phyloP scores from a whole-genome alignment of 1,140 invertebrate genomes.

The Medauroidea extradentata region DNA sequence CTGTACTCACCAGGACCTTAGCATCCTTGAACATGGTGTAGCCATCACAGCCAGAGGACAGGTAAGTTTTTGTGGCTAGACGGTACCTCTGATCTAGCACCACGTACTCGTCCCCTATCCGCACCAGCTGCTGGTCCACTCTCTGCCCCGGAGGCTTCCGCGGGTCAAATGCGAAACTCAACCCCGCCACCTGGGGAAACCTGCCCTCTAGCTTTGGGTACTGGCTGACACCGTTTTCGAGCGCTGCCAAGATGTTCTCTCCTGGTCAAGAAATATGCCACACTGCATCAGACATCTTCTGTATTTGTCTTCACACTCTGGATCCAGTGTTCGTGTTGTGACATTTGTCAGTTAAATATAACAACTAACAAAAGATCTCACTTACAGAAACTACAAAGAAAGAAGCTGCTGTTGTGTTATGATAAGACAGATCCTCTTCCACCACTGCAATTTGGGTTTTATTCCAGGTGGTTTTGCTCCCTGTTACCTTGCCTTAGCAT shows the following conservation, averaged over 20 bases:
- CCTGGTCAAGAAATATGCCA: too few relatives aligned
- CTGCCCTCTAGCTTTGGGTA: constrained; percentile 78
- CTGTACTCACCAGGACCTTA: constrained; percentile 65
- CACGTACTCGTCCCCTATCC: constrained; percentile 80
- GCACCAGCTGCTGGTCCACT: constrained; percentile 65
- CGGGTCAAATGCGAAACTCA: constrained; percentile 83
- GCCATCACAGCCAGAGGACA: constrained; percentile 76
- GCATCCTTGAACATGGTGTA: constrained; percentile 72
- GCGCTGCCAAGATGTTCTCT: constrained; percentile 58
- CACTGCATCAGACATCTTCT: too few relatives aligned
- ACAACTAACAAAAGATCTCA: too few relatives aligned
- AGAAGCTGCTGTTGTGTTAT: too few relatives aligned
- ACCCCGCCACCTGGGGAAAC: constrained; percentile 76
- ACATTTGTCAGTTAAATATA: too few relatives aligned
- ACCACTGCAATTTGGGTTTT: too few relatives aligned
- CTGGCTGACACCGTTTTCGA: constrained; percentile 75
- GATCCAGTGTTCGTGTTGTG: too few relatives aligned
- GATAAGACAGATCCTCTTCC: too few relatives aligned
- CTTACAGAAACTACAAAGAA: too few relatives aligned
- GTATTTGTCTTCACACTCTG: too few relatives aligned
- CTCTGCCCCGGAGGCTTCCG: constrained; percentile 60
- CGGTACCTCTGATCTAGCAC: constrained; percentile 66
- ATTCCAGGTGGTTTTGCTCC: too few relatives aligned
- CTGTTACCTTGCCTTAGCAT: too few relatives aligned
- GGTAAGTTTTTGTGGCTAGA: constrained; percentile 77